Percentiles rank a stretch among this genome's conserved stretches.
These are phyloP conservation scores for Orbicella faveolata DNA, from an alignment of 64 coral and sea anemone genomes.

Conservation along the genomic window DNA sequence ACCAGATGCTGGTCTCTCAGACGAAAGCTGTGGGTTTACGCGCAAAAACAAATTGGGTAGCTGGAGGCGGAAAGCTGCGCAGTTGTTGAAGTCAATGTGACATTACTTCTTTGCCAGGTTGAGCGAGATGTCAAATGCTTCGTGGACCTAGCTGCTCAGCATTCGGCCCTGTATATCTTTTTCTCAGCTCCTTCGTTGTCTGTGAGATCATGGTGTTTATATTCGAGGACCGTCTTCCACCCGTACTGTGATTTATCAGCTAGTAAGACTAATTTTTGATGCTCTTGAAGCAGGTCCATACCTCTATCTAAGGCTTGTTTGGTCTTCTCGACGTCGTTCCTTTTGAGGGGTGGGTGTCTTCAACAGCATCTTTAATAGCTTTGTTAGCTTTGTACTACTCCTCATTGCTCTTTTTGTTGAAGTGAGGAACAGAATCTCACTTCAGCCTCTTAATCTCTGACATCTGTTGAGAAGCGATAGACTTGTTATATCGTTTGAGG, in stretches of 20 bases:
- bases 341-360: not conserved
- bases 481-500: too few relatives aligned
- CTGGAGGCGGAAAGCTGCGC: conserved; percentile 11
- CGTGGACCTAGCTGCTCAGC: not conserved
- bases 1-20: not conserved
- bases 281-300: conserved; percentile 2
- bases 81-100: not conserved
- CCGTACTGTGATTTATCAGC: not conserved
- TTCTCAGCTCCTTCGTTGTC: conserved; percentile 32
- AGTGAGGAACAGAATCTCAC: too few relatives aligned
- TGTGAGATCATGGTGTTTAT: conserved; percentile 43
- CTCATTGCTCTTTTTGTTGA: too few relatives aligned
- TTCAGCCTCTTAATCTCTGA: too few relatives aligned
- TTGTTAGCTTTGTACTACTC: too few relatives aligned
- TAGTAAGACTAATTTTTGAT: conserved; percentile 23
- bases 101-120: not conserved
- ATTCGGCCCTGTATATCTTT: conserved; percentile 34
- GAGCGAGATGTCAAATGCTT: conserved; percentile 23
- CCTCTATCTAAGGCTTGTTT: conserved; percentile 17
- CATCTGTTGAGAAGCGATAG: too few relatives aligned
- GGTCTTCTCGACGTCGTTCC: not conserved
- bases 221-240: conserved; percentile 11
- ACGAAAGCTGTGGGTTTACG: not conserved
- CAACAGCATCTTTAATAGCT: too few relatives aligned
- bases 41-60: conserved; percentile 10